A percentile compares a stretch with the other conserved stretches of the same genome.
Evolutionary conservation across 2,797 vertebrate species (phyloP).

Genomic region (Bradypus variegatus): DNA sequence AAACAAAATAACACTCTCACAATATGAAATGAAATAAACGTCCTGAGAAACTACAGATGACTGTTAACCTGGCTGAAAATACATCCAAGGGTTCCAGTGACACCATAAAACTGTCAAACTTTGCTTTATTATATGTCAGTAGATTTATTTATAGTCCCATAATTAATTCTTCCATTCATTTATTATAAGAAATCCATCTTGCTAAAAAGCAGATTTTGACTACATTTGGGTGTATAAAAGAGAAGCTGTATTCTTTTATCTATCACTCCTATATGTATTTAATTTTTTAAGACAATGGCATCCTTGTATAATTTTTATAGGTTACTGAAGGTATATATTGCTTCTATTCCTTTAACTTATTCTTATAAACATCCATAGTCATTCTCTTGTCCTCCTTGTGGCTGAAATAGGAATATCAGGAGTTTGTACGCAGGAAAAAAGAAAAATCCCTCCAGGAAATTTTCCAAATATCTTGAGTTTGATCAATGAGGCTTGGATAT

Average conservation of each 20-base stretch:
- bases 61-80: conserved; percentile 68
- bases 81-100: conserved; percentile 66
- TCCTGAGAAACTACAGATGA: conserved; percentile 50
- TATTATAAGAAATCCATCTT: conserved; percentile 67
- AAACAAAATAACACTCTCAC: conserved; percentile 42
- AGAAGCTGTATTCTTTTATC: conserved; percentile 54
- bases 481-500: neutral
- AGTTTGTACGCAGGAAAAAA: conserved; percentile 1
- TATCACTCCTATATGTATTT: conserved; percentile 32
- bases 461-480: neutral
- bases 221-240: conserved; percentile 46
- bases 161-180: conserved; percentile 70
- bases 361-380: neutral
- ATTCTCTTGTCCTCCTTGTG: conserved; percentile 57
- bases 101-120: conserved; percentile 68
- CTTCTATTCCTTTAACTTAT: conserved; percentile 7
- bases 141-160: conserved; percentile 71
- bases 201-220: conserved; percentile 63
- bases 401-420: conserved; percentile 49
- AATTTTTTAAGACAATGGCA: neutral
- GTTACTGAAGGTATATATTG: neutral
- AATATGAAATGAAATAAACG: conserved; percentile 57
- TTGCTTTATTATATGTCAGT: conserved; percentile 73
- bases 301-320: neutral
- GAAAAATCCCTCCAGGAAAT: neutral